Evolutionary conservation across 64 coral and sea anemone species (phyloP), one percentile per base, ranked within the genome.

Genomic region (Stylophora pistillata): DNA sequence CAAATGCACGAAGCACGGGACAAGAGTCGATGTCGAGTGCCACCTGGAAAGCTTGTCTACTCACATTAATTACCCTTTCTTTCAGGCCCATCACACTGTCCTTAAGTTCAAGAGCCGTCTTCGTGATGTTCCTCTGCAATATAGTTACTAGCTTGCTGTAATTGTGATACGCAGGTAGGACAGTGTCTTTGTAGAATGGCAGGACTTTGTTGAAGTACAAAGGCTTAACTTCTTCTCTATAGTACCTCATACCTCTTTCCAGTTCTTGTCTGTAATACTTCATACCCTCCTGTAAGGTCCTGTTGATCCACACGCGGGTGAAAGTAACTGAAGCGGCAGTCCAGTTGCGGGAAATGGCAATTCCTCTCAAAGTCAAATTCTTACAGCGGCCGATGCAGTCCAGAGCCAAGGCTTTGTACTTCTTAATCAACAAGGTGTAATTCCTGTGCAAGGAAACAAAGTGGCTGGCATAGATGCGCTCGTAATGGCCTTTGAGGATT

Each of bases 201-300:
- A 90, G 86, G n/a, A 97, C 68, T 58, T 93, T 74, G 68, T 28
- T 82, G 52, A 90, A 82, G 74, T 97, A 95, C 71, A 81, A 89
- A 55, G 94, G 94, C 26, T 79, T 61, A 23, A 95, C 54, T 62
- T 92, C 88, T 6, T 74, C 58, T 13, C 77, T 88, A n/a, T 47
- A 77, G 74, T 52, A 77, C 33, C 20, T 77, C 64, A 68, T 68
- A 10, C 64, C 20, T 68, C 64, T 68, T 77, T 77, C 74, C 15
- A 77, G 16, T 56, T 77, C 53, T 28, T 55, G 14, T 27, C 32
- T 75, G 28, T 73, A 87, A 32, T 59, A 73, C 63, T 87, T 75
- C 21, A 93, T 52, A 56, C 87, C 87, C 41, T 80, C 87, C 55
- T 93, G 82, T 16, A 85, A 9, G 20, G 91, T 97, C 30, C 90